A percentile compares a stretch with the other conserved stretches of the same genome.
Conservation (phyloP, 2,888 invertebrate species). For the Piscicola geometra region DNA sequence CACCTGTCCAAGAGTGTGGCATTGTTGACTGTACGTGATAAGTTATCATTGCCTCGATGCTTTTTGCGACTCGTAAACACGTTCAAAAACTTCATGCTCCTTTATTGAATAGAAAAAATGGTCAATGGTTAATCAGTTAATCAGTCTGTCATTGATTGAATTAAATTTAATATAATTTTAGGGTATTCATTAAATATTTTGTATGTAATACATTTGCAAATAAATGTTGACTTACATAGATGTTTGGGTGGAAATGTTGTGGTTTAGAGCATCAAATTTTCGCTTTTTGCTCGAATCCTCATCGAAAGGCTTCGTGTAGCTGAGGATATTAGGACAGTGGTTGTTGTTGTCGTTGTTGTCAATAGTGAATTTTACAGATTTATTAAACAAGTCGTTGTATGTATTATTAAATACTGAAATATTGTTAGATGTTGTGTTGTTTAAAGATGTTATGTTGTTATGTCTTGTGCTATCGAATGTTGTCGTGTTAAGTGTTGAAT, state of each 20-base stretch:
- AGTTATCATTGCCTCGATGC: neutral
- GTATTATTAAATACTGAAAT: neutral
- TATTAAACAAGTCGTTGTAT: neutral
- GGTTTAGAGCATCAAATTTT: neutral
- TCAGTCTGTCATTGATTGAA: too few species aligned
- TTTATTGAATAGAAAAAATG: too few species aligned
- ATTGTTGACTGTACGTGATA: too few species aligned
- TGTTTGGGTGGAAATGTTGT: neutral
- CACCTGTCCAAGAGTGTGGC: too few species aligned
- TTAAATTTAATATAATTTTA: too few species aligned
- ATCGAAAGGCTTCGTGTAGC: neutral
- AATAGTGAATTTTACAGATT: neutral
- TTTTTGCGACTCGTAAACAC: neutral
- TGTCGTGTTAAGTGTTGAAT: neutral
- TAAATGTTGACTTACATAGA: neutral
- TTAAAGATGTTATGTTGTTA: neutral
- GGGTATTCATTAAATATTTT: too few species aligned
- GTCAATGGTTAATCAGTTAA: too few species aligned
- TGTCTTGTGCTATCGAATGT: neutral
- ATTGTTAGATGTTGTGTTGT: neutral
- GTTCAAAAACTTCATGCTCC: neutral
- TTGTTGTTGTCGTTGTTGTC: neutral
- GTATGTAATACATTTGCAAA: too few species aligned
- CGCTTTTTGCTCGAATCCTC: neutral
- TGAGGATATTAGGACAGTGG: neutral